Evolutionary conservation across 2,888 invertebrate genomes (phyloP).

Genomic region (Craniophora ligustri): DNA sequence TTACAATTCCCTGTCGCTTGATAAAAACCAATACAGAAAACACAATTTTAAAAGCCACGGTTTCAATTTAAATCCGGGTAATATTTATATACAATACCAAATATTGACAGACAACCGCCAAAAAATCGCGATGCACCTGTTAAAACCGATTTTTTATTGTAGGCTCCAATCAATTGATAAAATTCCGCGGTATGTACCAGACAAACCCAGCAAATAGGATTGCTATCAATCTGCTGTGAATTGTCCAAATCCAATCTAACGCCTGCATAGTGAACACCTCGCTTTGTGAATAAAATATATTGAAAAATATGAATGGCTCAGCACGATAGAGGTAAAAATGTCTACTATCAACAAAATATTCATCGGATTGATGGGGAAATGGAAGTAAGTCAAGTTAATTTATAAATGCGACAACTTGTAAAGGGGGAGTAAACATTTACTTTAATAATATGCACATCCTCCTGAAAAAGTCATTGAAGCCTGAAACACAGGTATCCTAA

Average conservation of each 20-base stretch:
- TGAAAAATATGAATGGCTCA: conserved; percentile 30
- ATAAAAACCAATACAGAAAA: background rate
- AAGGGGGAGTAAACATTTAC: too few relatives aligned
- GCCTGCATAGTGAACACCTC: conserved; percentile 41
- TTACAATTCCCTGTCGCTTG: background rate
- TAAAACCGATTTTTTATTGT: conserved; percentile 47
- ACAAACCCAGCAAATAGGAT: conserved; percentile 54
- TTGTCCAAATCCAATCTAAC: conserved; percentile 69
- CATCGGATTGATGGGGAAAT: background rate
- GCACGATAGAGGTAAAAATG: conserved; percentile 7
- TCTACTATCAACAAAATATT: background rate
- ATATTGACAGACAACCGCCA: conserved; percentile 46
- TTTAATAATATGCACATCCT: too few relatives aligned
- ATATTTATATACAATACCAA: conserved; percentile 36
- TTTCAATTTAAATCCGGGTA: conserved; percentile 9
- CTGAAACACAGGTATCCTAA: too few relatives aligned
- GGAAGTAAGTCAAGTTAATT: too few relatives aligned
- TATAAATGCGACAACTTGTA: too few relatives aligned
- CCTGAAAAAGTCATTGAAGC: too few relatives aligned
- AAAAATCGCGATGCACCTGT: conserved; percentile 41
- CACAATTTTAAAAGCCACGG: background rate
- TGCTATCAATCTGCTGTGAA: conserved; percentile 64
- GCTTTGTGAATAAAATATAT: conserved; percentile 49
- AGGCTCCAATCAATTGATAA: conserved; percentile 64
- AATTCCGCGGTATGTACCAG: conserved; percentile 65